Base-by-base conservation (phyloP, 2,888 invertebrate species). In the Tinea trinotella region DNA sequence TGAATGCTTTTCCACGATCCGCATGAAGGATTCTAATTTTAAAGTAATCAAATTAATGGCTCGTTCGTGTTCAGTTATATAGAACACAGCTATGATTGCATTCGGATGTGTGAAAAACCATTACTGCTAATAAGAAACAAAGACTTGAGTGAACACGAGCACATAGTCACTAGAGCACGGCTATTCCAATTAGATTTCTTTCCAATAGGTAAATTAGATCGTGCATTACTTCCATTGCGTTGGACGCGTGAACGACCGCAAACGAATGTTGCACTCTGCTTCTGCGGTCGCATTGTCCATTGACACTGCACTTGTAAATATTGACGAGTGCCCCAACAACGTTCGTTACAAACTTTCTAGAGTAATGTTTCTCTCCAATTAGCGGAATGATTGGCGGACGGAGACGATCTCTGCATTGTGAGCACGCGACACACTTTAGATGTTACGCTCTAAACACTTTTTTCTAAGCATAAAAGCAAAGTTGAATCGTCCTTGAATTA, bases 281-380 rank as follows among this genome's bases (percentile, higher is more conserved):
- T 30, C 30, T 30, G 62, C 62, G 63, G 63, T 60, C 64, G 61
- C 60, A 59, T 64, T 75, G 77, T 70, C 68, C 73, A 74, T 71
- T 81, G 82, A 81, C 82, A 80, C 70, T 71, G 67, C 65, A 63
- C 62, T 58, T 19, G 49, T 35, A 30, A 56, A 55, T 56, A 58
- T 56, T 56, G 52, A 58, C 55, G 55, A 54, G 53, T 52, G 56
- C 52, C 55, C 58, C 54, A 57, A 13, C 50, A 24, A 50, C n/a
- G 5, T 19, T 18, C 40, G 40, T 19, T 55, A 59, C 60, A 62
- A 60, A 76, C 84, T 84, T 84, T 84, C 84, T 82, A 80, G 76
- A 64, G 62, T 69, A 69, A 82, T 83, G 78, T 79, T 85, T 80
- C 82, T 80, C 81, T 85, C 84, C 84, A 82, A 85, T 85, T 81